phyloP scores from a whole-genome alignment of 1,140 invertebrate genomes.

The Drosophila dunni region DNA sequence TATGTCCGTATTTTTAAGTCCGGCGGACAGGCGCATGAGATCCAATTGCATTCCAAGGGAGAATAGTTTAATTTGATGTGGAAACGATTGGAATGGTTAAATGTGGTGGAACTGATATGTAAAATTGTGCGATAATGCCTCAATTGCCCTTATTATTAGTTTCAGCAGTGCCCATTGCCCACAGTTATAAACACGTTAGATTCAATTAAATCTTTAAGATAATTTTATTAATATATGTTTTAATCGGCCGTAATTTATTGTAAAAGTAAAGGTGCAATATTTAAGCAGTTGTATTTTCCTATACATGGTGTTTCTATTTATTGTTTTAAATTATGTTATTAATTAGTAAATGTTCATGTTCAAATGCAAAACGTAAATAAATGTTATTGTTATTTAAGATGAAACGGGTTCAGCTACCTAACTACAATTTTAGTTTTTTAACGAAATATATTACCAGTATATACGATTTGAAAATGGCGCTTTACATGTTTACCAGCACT shows the following conservation, averaged over 20 bases:
- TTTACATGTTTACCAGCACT: no score
- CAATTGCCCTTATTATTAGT: slow-evolving; percentile 9
- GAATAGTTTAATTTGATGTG: slow-evolving; percentile 19
- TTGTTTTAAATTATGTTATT: no score
- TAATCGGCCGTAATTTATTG: background rate
- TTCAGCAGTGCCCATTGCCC: slow-evolving; percentile 16
- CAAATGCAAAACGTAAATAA: no score
- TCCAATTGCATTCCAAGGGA: slow-evolving; percentile 61
- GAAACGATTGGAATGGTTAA: background rate
- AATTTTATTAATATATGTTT: background rate
- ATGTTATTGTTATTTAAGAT: no score
- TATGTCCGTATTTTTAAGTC: slow-evolving; percentile 77
- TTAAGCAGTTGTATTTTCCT: no score
- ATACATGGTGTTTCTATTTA: no score
- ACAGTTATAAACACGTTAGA: slow-evolving; percentile 6
- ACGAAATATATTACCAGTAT: no score
- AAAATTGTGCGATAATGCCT: slow-evolving; percentile 11
- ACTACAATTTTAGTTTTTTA: no score
- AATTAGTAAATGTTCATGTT: no score
- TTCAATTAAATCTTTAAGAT: slow-evolving; percentile 10
- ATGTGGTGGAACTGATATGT: slow-evolving; percentile 5
- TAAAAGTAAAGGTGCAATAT: background rate
- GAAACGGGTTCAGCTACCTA: no score
- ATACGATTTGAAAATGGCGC: background rate
- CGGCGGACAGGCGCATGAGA: slow-evolving; percentile 57